Evolutionary conservation across 37 sponge, comb jelly and placozoan species (phyloP).

Genomic region (Halisarca cf. caerulea): DNA sequence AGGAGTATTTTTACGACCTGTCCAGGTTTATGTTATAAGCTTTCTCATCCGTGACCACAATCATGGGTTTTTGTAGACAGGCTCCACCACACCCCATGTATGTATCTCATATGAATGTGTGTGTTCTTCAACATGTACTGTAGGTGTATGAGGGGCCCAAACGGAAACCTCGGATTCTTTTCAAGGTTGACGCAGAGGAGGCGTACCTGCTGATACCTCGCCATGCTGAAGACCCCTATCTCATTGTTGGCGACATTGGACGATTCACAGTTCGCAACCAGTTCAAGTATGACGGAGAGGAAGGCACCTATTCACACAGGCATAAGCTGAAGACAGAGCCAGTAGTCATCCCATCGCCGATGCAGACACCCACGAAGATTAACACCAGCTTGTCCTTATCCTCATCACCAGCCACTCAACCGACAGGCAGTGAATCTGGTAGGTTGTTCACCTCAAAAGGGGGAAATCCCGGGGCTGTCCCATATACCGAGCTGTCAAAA

Average conservation of each 20-base stretch:
- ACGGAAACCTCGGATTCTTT: slow-evolving; percentile 77
- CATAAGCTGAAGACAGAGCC: not conserved
- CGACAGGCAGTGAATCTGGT: not conserved
- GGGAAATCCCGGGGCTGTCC: not conserved
- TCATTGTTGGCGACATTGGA: slow-evolving; percentile 89
- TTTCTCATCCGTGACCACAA: no score
- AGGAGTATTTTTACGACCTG: no score
- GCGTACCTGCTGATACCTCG: slow-evolving; percentile 92
- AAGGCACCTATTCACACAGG: slow-evolving; percentile 41
- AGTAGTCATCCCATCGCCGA: not conserved
- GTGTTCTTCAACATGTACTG: not conserved
- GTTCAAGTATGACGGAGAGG: slow-evolving; percentile 59
- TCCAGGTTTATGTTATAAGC: no score
- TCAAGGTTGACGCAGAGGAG: slow-evolving; percentile 83
- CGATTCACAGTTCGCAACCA: slow-evolving; percentile 76
- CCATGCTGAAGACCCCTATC: slow-evolving; percentile 82
- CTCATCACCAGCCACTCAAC: not conserved
- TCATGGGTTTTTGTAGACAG: no score
- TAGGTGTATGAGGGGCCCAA: slow-evolving; percentile 76
- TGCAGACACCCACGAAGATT: not conserved
- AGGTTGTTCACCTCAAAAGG: not conserved
- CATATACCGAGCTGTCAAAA: slow-evolving; percentile 9
- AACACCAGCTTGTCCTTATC: no score
- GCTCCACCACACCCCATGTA: no score
- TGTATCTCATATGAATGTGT: slow-evolving; percentile 23